Conservation (phyloP, 2,113 vertebrate species). For the Diadophis punctatus region DNA sequence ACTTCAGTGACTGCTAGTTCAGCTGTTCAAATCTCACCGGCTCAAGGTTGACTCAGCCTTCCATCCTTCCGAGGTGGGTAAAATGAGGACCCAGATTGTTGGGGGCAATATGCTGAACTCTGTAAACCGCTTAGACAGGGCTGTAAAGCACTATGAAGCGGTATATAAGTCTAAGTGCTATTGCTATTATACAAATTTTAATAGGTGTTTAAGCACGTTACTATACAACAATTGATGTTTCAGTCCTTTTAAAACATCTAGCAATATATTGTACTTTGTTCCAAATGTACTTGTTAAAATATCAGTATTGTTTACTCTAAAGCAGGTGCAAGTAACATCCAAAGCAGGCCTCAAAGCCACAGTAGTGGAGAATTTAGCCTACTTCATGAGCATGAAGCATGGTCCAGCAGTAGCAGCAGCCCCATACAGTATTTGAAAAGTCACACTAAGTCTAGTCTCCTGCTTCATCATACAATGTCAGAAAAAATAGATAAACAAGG, state of each 20-base stretch:
- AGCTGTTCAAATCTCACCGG: too few species aligned
- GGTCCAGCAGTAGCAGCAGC: slow-evolving; percentile 92
- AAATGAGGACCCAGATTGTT: too few species aligned
- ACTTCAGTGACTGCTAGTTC: too few species aligned
- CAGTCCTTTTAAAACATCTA: background rate
- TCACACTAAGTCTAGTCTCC: slow-evolving; percentile 79
- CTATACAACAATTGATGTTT: background rate
- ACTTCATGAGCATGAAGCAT: slow-evolving; percentile 85
- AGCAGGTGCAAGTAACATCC: slow-evolving; percentile 81
- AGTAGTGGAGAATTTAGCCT: slow-evolving; percentile 94
- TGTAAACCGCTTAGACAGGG: too few species aligned
- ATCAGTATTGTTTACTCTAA: slow-evolving; percentile 45
- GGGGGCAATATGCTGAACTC: too few species aligned
- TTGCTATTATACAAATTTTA: background rate
- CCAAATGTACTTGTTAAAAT: background rate
- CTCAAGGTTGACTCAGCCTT: too few species aligned
- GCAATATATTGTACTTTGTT: background rate
- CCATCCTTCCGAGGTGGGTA: too few species aligned
- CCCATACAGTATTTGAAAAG: slow-evolving; percentile 84
- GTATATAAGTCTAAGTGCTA: too few species aligned
- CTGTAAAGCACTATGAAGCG: too few species aligned
- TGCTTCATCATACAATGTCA: slow-evolving; percentile 71
- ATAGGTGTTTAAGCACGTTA: background rate
- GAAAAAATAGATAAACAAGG: slow-evolving; percentile 63
- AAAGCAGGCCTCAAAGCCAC: slow-evolving; percentile 91